A percentile compares a stretch with the other conserved stretches of the same genome.
Conservation (phyloP, 1,140 invertebrate species). For the Lepidurus couesii region DNA sequence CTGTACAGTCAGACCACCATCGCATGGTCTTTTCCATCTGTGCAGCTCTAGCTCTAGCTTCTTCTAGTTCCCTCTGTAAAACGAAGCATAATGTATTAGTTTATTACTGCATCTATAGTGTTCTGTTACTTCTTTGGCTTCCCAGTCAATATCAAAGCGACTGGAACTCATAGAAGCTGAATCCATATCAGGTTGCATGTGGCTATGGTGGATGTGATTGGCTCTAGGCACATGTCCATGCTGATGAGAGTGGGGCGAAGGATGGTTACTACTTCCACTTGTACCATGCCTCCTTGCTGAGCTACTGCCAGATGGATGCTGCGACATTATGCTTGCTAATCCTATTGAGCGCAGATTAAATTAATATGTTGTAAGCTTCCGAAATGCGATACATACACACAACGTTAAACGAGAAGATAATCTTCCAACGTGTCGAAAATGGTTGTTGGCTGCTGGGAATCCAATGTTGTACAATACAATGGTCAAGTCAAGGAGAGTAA, state of each 20-base stretch:
- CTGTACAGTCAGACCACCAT: constrained; percentile 93
- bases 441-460: not conserved
- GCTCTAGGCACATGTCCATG: constrained; percentile 4
- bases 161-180: constrained; percentile 37
- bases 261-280: not conserved
- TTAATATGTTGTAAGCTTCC: not conserved
- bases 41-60: constrained; percentile 78
- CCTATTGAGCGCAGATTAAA: not conserved
- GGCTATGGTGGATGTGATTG: constrained; percentile 27
- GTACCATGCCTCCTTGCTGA: not conserved
- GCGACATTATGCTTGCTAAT: not conserved
- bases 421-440: not conserved
- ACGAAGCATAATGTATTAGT: not conserved
- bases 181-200: constrained; percentile 33
- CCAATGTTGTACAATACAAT: not conserved
- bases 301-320: not conserved
- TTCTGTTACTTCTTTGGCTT: constrained; percentile 43
- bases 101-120: not conserved
- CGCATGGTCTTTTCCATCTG: constrained; percentile 99
- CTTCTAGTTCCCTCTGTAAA: constrained; percentile 71
- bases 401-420: not conserved
- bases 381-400: not conserved
- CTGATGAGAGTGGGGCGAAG: not conserved
- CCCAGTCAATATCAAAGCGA: constrained; percentile 44
- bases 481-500: not conserved